phyloP scores from a whole-genome alignment of 2,797 vertebrate species.

The Lagodon rhomboides region DNA sequence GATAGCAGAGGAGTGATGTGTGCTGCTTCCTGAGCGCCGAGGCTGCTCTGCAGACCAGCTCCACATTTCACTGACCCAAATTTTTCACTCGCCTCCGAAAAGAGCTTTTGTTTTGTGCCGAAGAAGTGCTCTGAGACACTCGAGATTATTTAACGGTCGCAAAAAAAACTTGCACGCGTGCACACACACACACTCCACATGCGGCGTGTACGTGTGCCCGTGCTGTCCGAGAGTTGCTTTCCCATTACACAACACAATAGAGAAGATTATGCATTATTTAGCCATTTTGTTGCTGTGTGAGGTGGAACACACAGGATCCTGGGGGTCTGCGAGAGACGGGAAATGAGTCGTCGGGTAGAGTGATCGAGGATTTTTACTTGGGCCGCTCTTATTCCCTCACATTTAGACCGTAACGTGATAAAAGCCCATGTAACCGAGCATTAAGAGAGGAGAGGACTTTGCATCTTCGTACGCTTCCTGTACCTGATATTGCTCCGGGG shows the following conservation, averaged over 20 bases:
- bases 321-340: conserved; percentile 29
- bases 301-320: conserved; percentile 28
- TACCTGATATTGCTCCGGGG: conserved; percentile 20
- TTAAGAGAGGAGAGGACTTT: not conserved
- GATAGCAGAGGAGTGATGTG: conserved; percentile 55
- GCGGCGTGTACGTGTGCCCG: not conserved
- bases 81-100: conserved; percentile 39
- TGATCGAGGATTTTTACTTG: conserved; percentile 39
- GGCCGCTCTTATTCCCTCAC: conserved; percentile 10
- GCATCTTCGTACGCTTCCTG: conserved; percentile 11
- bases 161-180: conserved; percentile 17
- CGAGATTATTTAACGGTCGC: conserved; percentile 6
- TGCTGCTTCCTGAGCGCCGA: conserved; percentile 39
- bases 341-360: conserved; percentile 30
- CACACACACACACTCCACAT: conserved; percentile 25
- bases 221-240: conserved; percentile 33
- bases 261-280: conserved; percentile 66
- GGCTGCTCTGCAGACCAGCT: conserved; percentile 60
- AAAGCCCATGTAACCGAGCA: conserved; percentile 10
- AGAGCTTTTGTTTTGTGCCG: conserved; percentile 21
- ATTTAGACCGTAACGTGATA: conserved; percentile 9
- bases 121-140: conserved; percentile 29
- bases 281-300: conserved; percentile 48
- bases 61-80: conserved; percentile 73
- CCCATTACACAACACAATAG: conserved; percentile 60